Conservation (phyloP, 64 coral and sea anemone species). For the Dendrophyllia cribrosa region DNA sequence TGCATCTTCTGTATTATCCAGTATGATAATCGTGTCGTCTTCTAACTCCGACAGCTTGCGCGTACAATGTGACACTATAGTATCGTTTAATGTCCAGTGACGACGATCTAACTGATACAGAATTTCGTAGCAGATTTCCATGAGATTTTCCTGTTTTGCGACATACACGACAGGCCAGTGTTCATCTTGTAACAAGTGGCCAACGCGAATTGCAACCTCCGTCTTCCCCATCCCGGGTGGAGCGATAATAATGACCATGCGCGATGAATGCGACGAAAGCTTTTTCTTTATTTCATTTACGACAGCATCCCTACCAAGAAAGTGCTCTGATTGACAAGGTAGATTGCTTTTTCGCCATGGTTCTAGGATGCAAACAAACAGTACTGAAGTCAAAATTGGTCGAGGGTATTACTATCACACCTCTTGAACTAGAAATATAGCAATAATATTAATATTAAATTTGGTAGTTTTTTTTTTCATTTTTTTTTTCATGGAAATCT, state of each 20-base stretch:
- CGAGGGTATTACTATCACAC: too few species aligned
- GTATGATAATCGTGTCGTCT: background rate
- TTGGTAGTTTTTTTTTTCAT: too few species aligned
- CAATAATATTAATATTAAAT: too few species aligned
- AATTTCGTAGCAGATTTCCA: background rate
- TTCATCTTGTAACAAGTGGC: background rate
- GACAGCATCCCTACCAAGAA: background rate
- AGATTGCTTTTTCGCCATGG: background rate
- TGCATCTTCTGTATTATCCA: constrained; percentile 17
- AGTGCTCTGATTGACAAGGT: background rate
- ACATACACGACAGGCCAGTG: background rate
- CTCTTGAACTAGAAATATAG: too few species aligned
- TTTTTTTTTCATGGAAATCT: too few species aligned
- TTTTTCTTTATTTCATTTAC: background rate
- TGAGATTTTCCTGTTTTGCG: background rate
- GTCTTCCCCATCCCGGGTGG: constrained; percentile 9
- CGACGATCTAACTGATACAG: background rate
- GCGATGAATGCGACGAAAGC: background rate
- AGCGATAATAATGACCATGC: constrained; percentile 3
- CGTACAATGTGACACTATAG: background rate
- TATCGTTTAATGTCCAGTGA: background rate
- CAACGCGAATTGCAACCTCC: constrained; percentile 10
- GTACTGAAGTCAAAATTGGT: background rate
- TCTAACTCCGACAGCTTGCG: background rate
- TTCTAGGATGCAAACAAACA: background rate